A percentile compares a stretch with the other conserved stretches of the same genome.
These are phyloP conservation scores for Ophioderma brevispina DNA, from an alignment of 35 echinoderm and acorn worm genomes.

Conservation along the genomic window DNA sequence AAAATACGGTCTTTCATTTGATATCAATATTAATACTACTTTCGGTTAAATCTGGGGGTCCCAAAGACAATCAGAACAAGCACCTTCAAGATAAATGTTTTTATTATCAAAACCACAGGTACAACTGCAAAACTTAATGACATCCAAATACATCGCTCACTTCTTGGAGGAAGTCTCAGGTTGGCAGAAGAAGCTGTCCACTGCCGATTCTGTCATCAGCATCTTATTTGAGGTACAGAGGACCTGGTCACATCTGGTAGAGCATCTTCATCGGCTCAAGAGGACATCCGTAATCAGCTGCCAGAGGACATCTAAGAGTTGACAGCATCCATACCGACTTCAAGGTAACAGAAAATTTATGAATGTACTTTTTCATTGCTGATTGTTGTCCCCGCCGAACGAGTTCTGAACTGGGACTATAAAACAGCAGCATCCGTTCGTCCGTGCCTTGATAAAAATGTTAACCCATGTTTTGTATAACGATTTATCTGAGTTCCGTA, in stretches of 20 bases:
- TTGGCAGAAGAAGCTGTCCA: constrained; percentile 99
- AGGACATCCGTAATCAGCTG: constrained; percentile 95
- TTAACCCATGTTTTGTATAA: no score
- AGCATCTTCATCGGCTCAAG: constrained; percentile 99
- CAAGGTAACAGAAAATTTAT: no score
- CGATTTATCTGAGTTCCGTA: no score
- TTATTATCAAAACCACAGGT: constrained; percentile 35
- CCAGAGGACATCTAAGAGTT: constrained; percentile 96
- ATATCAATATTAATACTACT: no score
- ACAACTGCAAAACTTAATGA: constrained; percentile 99
- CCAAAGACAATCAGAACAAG: no score
- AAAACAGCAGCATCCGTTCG: no score
- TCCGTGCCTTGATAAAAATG: no score
- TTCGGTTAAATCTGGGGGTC: no score
- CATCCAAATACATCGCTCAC: constrained; percentile 98
- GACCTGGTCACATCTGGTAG: constrained; percentile 98
- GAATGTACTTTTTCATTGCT: no score
- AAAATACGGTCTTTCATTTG: no score
- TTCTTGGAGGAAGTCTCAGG: constrained; percentile 97
- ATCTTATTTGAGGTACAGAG: constrained; percentile 99
- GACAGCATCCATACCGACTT: constrained; percentile 91
- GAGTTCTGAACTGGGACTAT: no score
- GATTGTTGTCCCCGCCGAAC: no score
- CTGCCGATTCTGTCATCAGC: constrained; percentile 91
- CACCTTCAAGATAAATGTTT: neutral